Conservation (phyloP, 2,113 vertebrate species). For the Pluvialis apricaria region DNA sequence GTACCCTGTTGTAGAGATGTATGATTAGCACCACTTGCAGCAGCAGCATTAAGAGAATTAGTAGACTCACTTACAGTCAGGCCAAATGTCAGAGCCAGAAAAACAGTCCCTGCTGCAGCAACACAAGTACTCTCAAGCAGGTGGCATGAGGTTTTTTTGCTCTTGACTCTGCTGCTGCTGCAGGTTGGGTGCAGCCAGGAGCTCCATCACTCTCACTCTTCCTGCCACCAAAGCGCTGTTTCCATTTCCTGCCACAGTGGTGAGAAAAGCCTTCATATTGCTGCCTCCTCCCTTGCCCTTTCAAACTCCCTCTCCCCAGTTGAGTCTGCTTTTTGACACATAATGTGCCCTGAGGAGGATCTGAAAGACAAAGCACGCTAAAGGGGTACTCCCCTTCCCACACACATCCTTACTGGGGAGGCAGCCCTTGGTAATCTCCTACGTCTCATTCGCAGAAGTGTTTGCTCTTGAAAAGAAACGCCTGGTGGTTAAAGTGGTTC, state of each 20-base stretch:
- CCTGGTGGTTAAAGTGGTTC: not conserved
- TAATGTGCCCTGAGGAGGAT: not conserved
- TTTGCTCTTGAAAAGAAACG: not conserved
- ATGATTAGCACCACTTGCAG: not conserved
- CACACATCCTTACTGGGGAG: not conserved
- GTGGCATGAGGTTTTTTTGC: not conserved
- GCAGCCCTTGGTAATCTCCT: not conserved
- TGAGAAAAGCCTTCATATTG: not conserved
- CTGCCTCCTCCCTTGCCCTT: not conserved
- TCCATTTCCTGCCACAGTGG: constrained; percentile 13
- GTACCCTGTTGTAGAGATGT: not conserved
- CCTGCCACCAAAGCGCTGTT: not conserved
- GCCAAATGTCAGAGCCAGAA: not conserved
- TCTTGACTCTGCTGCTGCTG: not conserved
- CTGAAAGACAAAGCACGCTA: not conserved
- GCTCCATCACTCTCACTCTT: not conserved
- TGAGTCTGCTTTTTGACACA: not conserved
- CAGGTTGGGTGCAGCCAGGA: not conserved
- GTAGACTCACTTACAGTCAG: not conserved
- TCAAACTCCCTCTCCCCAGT: not conserved
- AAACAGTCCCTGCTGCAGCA: not conserved
- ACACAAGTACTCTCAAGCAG: not conserved
- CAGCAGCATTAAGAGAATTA: not conserved
- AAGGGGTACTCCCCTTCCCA: not conserved
- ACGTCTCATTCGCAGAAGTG: not conserved